A percentile compares a stretch with the other conserved stretches of the same genome.
Evolutionary conservation across 2,113 vertebrate species (phyloP).

Genomic region (Amblyornis subalaris): DNA sequence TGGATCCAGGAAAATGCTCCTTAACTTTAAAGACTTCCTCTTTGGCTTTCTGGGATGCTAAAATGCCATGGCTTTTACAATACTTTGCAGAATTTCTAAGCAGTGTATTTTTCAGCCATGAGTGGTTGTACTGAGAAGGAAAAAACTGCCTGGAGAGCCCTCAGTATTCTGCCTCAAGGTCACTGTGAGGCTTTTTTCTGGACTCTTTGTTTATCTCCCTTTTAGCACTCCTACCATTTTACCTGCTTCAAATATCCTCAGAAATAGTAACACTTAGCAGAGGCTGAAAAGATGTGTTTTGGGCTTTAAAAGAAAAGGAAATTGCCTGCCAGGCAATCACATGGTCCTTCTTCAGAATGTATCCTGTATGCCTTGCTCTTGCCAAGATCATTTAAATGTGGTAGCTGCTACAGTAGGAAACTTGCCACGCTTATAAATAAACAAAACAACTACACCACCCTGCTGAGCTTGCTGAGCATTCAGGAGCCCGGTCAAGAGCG

Average conservation of each 20-base stretch:
- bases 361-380: neutral
- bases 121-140: neutral
- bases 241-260: neutral
- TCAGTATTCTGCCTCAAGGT: neutral
- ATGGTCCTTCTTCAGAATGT: neutral
- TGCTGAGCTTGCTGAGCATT: conserved; percentile 32
- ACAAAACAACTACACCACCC: conserved; percentile 22
- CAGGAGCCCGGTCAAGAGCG: neutral
- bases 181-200: neutral
- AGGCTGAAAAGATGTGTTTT: conserved; percentile 7
- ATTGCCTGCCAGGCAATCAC: conserved; percentile 22
- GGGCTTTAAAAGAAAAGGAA: neutral
- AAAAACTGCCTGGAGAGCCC: neutral
- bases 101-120: neutral
- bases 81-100: neutral
- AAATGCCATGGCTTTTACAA: neutral
- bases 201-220: neutral
- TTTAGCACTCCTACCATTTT: neutral
- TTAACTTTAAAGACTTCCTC: neutral
- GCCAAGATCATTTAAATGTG: conserved; percentile 46
- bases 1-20: neutral
- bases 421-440: conserved; percentile 15
- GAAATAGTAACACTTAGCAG: conserved; percentile 26
- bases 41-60: neutral
- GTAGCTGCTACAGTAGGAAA: conserved; percentile 27